A percentile compares a stretch with the other conserved stretches of the same genome.
Conservation (phyloP, 1,140 invertebrate genomes). For the Bicyclus anynana region DNA sequence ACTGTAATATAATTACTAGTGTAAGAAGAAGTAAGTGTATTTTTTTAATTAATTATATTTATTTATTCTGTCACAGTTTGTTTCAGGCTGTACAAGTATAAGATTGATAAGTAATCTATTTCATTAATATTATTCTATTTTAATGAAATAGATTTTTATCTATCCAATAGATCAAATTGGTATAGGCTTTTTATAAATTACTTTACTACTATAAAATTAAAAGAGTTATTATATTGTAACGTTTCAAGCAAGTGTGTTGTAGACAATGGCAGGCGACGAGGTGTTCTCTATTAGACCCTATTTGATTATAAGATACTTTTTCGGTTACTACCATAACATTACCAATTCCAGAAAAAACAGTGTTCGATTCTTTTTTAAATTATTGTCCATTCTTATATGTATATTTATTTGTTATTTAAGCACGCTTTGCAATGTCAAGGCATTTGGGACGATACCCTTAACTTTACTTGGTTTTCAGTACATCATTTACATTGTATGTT, state of each 20-base stretch:
- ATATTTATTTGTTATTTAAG: neutral
- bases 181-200: too few relatives aligned
- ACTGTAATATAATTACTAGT: too few relatives aligned
- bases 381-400: neutral
- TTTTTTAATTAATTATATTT: too few relatives aligned
- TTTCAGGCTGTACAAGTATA: too few relatives aligned
- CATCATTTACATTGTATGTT: neutral
- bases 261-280: neutral
- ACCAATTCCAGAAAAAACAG: neutral
- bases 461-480: neutral
- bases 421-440: neutral
- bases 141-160: too few relatives aligned
- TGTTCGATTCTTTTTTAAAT: neutral
- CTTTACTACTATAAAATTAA: too few relatives aligned
- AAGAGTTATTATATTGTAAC: too few relatives aligned
- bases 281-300: neutral
- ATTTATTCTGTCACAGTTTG: too few relatives aligned
- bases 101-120: too few relatives aligned
- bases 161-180: too few relatives aligned
- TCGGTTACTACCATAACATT: neutral
- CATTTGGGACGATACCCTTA: neutral
- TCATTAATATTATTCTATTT: too few relatives aligned
- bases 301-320: neutral
- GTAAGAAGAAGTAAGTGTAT: too few relatives aligned
- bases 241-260: neutral